phyloP scores from a whole-genome alignment of 2,888 invertebrate genomes.

The Thymelicus sylvestris region DNA sequence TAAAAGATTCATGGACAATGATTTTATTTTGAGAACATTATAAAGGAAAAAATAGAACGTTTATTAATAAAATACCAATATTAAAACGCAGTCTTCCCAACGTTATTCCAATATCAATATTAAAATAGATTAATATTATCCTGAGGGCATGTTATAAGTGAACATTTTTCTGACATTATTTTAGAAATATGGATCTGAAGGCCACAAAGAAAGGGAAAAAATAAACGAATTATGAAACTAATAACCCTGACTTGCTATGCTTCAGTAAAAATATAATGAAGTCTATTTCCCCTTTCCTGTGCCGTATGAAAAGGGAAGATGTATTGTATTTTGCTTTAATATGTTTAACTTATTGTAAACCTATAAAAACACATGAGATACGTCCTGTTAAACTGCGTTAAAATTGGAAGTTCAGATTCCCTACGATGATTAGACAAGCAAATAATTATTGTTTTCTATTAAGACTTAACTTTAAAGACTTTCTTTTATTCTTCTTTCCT shows the following conservation, averaged over 20 bases:
- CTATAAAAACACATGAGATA: too few species aligned
- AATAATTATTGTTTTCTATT: too few species aligned
- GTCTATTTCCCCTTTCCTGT: too few species aligned
- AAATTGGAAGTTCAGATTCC: too few species aligned
- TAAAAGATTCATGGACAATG: too few species aligned
- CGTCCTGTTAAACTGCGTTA: too few species aligned
- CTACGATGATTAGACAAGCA: too few species aligned
- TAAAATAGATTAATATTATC: background rate
- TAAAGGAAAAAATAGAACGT: background rate
- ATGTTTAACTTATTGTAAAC: too few species aligned
- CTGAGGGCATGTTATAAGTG: background rate
- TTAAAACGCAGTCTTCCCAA: background rate
- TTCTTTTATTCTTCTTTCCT: too few species aligned
- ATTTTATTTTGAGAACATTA: background rate
- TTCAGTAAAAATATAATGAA: background rate
- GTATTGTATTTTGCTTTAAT: too few species aligned
- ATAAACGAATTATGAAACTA: background rate
- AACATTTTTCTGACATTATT: background rate
- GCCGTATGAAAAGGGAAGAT: too few species aligned
- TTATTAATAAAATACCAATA: background rate
- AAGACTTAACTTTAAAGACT: too few species aligned
- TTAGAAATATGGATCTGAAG: background rate
- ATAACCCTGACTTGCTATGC: background rate
- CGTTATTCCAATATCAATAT: constrained; percentile 2
- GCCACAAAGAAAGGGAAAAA: constrained; percentile 1